phyloP scores from a whole-genome alignment of 2,888 invertebrate species.

The Boloria euphrosyne region DNA sequence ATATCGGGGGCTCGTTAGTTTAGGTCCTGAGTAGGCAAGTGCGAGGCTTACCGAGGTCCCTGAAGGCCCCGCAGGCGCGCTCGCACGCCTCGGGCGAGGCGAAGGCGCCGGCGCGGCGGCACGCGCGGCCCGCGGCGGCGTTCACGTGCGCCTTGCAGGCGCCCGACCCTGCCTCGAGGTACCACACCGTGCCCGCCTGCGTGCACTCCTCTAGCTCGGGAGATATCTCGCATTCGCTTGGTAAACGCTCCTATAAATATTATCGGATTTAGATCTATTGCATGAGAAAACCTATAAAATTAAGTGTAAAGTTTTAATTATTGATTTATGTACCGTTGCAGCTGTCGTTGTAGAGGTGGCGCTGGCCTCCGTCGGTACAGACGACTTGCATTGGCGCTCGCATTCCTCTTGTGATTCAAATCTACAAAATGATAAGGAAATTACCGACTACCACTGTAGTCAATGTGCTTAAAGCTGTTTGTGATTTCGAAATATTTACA shows the following conservation, averaged over 20 bases:
- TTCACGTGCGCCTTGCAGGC: slow-evolving; percentile 55
- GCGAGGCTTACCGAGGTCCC: slow-evolving; percentile 83
- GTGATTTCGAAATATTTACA: too few relatives aligned
- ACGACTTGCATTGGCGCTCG: slow-evolving; percentile 80
- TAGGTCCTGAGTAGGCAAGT: too few relatives aligned
- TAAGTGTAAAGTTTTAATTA: too few relatives aligned
- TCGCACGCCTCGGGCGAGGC: slow-evolving; percentile 88
- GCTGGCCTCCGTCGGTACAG: slow-evolving; percentile 39
- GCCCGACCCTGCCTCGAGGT: slow-evolving; percentile 68
- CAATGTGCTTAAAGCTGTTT: too few relatives aligned
- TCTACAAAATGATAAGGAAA: slow-evolving; percentile 54
- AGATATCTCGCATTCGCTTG: slow-evolving; percentile 50
- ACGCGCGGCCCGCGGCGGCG: slow-evolving; percentile 72
- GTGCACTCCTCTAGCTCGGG: slow-evolving; percentile 52
- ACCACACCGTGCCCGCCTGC: slow-evolving; percentile 57
- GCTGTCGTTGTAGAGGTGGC: slow-evolving; percentile 45
- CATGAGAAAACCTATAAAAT: too few relatives aligned
- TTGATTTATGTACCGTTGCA: slow-evolving; percentile 40
- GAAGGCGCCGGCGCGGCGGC: slow-evolving; percentile 84
- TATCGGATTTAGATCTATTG: too few relatives aligned
- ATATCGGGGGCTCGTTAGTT: too few relatives aligned
- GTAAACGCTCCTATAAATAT: slow-evolving; percentile 45
- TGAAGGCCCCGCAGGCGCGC: slow-evolving; percentile 87
- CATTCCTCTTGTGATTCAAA: slow-evolving; percentile 85
- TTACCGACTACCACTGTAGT: neutral